phyloP scores from a whole-genome alignment of 2,113 vertebrate genomes.

The Sapajus apella region DNA sequence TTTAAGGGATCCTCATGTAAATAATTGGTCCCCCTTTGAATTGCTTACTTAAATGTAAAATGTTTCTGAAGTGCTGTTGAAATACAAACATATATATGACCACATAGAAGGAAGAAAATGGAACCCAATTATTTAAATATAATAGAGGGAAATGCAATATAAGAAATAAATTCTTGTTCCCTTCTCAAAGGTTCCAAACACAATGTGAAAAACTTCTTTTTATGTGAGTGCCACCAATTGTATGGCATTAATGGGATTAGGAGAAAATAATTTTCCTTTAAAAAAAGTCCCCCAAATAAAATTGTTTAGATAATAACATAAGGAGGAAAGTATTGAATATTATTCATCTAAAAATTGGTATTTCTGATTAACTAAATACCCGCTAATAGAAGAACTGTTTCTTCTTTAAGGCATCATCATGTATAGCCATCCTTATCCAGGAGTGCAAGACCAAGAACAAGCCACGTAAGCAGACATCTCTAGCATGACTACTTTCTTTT shows the following conservation, averaged over 20 bases:
- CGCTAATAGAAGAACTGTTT: conserved; percentile 65
- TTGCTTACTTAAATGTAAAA: not conserved
- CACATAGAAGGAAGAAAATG: not conserved
- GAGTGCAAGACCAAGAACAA: conserved; percentile 91
- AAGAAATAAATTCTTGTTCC: not conserved
- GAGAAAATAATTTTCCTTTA: not conserved
- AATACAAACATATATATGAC: not conserved
- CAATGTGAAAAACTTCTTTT: not conserved
- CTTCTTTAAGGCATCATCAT: conserved; percentile 91
- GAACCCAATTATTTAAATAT: conserved; percentile 20
- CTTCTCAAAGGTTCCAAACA: not conserved
- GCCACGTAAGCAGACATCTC: conserved; percentile 89
- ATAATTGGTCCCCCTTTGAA: not conserved
- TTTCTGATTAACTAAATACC: not conserved
- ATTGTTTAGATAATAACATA: not conserved
- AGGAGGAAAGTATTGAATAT: not conserved
- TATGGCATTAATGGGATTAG: not conserved
- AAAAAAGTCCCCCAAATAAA: not conserved
- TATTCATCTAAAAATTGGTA: not conserved
- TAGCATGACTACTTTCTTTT: not conserved
- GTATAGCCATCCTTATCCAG: conserved; percentile 94
- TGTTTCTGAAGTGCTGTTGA: not conserved
- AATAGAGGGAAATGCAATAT: not conserved
- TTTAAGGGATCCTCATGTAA: not conserved
- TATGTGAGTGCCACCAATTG: not conserved